These are phyloP conservation scores for Tachina lurida DNA, from an alignment of 2,888 invertebrate species.

Conservation along the genomic window DNA sequence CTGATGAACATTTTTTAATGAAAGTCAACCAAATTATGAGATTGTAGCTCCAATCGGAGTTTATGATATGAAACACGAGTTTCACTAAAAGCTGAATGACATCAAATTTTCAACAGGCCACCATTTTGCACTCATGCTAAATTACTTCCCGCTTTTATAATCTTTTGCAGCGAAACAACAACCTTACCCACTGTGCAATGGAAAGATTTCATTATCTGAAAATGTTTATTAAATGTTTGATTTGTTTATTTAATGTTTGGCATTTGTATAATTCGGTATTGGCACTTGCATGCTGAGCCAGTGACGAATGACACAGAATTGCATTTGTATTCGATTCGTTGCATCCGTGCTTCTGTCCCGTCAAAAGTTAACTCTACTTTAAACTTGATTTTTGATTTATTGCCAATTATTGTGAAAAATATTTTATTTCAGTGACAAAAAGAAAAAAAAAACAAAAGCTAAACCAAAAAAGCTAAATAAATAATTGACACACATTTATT, in stretches of 20 bases:
- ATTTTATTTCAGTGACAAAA: slow-evolving; percentile 43
- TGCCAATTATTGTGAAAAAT: slow-evolving; percentile 66
- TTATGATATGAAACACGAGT: no score
- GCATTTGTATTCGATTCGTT: slow-evolving; percentile 4
- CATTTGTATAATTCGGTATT: slow-evolving; percentile 66
- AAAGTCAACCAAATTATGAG: no score
- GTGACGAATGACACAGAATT: slow-evolving; percentile 41
- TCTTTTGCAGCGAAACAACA: background rate
- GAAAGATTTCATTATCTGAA: slow-evolving; percentile 33
- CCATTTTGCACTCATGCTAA: no score
- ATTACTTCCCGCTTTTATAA: no score
- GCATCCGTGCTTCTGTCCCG: slow-evolving; percentile 37
- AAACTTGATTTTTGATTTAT: slow-evolving; percentile 71
- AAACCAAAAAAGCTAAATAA: slow-evolving; percentile 42
- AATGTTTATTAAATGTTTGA: slow-evolving; percentile 62
- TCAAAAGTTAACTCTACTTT: slow-evolving; percentile 21
- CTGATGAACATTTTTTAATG: no score
- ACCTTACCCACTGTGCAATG: slow-evolving; percentile 43
- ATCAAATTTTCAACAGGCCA: no score
- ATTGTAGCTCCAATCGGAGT: no score
- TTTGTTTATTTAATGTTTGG: slow-evolving; percentile 64
- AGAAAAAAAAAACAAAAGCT: background rate
- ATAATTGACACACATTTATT: slow-evolving; percentile 66
- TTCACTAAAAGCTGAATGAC: no score
- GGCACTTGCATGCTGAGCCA: slow-evolving; percentile 34